Evolutionary conservation across 53 echinoderm and acorn worm species (phyloP).

Genomic region (Astropecten irregularis): DNA sequence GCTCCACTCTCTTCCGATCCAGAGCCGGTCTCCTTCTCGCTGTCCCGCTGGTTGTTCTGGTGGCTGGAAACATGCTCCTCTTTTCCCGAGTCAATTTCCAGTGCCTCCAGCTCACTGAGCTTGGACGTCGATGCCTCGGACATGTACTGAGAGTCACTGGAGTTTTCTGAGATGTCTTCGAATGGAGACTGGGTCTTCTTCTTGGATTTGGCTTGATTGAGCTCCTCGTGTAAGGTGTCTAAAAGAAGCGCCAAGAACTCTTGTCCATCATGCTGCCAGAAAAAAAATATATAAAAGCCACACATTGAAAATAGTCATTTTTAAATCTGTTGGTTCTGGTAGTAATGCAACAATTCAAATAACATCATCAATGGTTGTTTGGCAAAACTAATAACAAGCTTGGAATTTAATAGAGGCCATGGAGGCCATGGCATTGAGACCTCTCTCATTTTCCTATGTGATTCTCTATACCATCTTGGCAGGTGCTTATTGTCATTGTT

Average conservation of each 20-base stretch:
- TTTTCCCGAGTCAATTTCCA: conserved; percentile 90
- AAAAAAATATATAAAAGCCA: neutral
- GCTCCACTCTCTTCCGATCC: conserved; percentile 35
- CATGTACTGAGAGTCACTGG: conserved; percentile 92
- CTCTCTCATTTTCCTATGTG: too few relatives aligned
- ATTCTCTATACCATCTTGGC: too few relatives aligned
- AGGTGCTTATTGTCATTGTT: too few relatives aligned
- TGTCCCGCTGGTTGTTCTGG: conserved; percentile 51
- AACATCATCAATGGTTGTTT: too few relatives aligned
- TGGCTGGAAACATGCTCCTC: conserved; percentile 68
- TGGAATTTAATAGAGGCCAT: too few relatives aligned
- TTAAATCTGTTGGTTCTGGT: too few relatives aligned
- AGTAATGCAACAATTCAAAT: too few relatives aligned
- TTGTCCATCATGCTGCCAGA: conserved; percentile 92
- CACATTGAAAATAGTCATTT: neutral
- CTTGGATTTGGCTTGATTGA: conserved; percentile 79
- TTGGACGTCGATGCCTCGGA: conserved; percentile 96
- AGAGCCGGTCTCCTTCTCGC: neutral
- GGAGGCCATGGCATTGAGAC: too few relatives aligned
- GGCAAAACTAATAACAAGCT: too few relatives aligned
- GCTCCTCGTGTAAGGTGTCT: conserved; percentile 92
- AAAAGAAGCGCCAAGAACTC: conserved; percentile 95
- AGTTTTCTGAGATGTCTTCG: conserved; percentile 90
- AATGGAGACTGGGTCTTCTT: conserved; percentile 84
- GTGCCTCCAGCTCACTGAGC: conserved; percentile 89